Evolutionary conservation across 2,797 vertebrate species (phyloP), one percentile per base, ranked within the genome.

Genomic region (Anomalospiza imberbis): DNA sequence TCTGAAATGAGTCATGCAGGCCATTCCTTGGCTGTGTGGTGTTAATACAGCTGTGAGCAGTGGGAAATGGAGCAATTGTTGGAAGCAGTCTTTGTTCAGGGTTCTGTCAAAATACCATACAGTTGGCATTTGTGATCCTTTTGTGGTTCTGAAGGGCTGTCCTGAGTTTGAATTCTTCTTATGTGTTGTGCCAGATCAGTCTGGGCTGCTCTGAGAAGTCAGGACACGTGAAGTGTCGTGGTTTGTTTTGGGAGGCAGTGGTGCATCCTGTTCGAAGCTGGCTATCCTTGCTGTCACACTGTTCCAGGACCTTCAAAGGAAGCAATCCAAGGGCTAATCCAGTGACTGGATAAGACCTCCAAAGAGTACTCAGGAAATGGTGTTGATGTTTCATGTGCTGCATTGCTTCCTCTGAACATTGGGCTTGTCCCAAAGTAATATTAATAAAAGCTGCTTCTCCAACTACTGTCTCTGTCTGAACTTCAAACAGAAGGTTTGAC

Each of bases 321-420:
- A 94, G 63, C 70, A 67, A 26, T 74, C 32, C 21, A 16, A 70
- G 61, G 84, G 42, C 74, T 78, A 50, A 67, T 71, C 60, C 81
- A 53, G 54, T 14, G 45, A 63, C n/a, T 36, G 48, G 60, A 9
- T 72, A 45, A 77, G 68, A 88, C 58, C 53, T 89, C 93, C 68
- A 61, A 85, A 88, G 86, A 65, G 32, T 21, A 34, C 29, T 87
- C 75, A 77, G 92, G 86, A 95, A 88, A 61, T 20, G 71, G 48
- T 89, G 78, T 54, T 92, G 91, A 74, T 93, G 51, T 88, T 89
- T 72, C 12, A 4, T 89, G 83, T 48, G 67, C 77, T 90, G 89
- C 58, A 80, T 93, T 91, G 88, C 84, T 97, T 93, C 88, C 91
- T 88, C 84, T 92, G 51, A 55, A 58, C 74, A 38, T 11, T 88